Percentiles rank a stretch among this genome's conserved stretches.
Conservation (phyloP, 2,888 invertebrate genomes). For the Eristalis pertinax region DNA sequence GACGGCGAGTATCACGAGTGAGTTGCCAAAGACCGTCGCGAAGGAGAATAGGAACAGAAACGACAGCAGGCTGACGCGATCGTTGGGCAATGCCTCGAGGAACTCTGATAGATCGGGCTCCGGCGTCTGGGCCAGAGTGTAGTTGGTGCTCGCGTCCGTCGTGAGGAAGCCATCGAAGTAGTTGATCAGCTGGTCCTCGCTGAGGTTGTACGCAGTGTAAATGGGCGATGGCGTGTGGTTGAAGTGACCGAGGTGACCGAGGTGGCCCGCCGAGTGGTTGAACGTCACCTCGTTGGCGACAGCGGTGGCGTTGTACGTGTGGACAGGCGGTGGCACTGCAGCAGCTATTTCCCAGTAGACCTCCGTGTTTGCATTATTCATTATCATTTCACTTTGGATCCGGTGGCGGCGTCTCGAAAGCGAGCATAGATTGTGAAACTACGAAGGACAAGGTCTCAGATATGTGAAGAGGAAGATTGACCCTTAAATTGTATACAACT, state of each 20-base stretch:
- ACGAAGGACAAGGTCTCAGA: slow-evolving; percentile 36
- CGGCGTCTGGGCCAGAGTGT: slow-evolving; percentile 72
- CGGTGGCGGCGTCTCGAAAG: slow-evolving; percentile 38
- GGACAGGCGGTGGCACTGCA: slow-evolving; percentile 73
- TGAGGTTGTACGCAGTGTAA: slow-evolving; percentile 79
- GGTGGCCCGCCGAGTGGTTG: slow-evolving; percentile 25
- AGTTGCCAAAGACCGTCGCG: slow-evolving; percentile 97
- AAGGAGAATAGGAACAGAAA: slow-evolving; percentile 93
- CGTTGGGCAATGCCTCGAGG: slow-evolving; percentile 84
- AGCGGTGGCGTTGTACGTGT: slow-evolving; percentile 27
- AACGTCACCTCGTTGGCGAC: slow-evolving; percentile 13
- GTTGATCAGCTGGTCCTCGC: slow-evolving; percentile 78
- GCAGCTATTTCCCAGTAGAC: slow-evolving; percentile 75
- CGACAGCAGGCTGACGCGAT: slow-evolving; percentile 89
- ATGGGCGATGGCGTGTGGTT: slow-evolving; percentile 74
- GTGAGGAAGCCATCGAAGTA: slow-evolving; percentile 78
- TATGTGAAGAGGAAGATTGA: slow-evolving; percentile 52
- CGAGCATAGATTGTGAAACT: slow-evolving; percentile 48
- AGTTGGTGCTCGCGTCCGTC: slow-evolving; percentile 59
- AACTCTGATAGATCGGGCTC: slow-evolving; percentile 80
- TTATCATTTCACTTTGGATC: slow-evolving; percentile 74
- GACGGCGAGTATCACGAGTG: slow-evolving; percentile 96
- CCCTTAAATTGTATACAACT: slow-evolving; percentile 35
- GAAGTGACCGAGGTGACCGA: slow-evolving; percentile 36
- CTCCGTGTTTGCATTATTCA: slow-evolving; percentile 78